Evolutionary conservation across 2,888 invertebrate genomes (phyloP), one percentile per base, ranked within the genome.

Genomic region (Eudasyphora cyanicolor): DNA sequence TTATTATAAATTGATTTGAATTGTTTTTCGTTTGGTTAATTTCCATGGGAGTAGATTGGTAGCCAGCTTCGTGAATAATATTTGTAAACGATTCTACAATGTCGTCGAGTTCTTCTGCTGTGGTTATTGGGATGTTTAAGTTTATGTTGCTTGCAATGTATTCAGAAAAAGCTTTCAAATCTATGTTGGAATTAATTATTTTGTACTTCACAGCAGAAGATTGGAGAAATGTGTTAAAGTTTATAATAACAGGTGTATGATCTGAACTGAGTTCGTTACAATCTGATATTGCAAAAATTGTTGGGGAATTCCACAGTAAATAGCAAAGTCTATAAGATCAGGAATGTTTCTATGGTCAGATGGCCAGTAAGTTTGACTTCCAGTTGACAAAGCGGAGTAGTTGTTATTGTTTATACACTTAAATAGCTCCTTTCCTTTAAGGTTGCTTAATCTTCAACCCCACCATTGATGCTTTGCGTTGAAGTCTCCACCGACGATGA

Each of bases 221-320:
- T 24, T 69, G 42, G 24, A 69, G 7, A 69, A 14, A 45, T 27
- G 24, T 45, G 24, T 69, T 69, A 14, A 69, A 69, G 14, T 69
- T 6, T 24, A 45, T 4, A 14, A 69, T 24, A 69, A 69, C 4
- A 14, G 42, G 24, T 1, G 42, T 24, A 8, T 69, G 45, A 12
- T 70, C 49, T 2, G 70, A 70, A n/a, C 49, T 70, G 29, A 70
- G 49, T 12, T 70, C 70, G 29, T 70, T 7, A 10, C 70, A n/a
- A 49, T 69, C 45, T 5, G 45, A 6, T 14, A 69, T 45, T 24
- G 17, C 4, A 45, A n/a, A 42, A 69, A 45, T 27, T 45, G 42
- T 19, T n/a, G 35, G 0, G 42, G 12, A 42, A 69, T 69, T 1
- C 69, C 45, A 2, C 10, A 24, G 19, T n/a, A 27, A 64, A 49